Evolutionary conservation across 2,888 invertebrate species (phyloP).

Genomic region (Heliconius ismenius): DNA sequence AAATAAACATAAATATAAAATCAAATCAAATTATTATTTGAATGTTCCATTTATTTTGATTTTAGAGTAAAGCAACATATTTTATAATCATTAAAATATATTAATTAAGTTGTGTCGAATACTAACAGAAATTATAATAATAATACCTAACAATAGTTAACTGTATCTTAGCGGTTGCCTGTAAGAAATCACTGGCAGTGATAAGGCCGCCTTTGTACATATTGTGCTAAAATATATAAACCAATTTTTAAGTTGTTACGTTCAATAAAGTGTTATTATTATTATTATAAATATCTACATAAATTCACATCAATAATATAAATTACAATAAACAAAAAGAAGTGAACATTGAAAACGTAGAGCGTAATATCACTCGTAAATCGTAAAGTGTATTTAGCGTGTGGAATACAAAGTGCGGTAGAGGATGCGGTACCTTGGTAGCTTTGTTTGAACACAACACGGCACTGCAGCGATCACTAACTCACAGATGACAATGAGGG

Average conservation of each 20-base stretch:
- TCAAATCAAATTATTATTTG: background rate
- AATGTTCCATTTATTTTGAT: background rate
- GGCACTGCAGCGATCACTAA: conserved; percentile 74
- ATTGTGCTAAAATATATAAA: too few species aligned
- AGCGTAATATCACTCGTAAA: conserved; percentile 31
- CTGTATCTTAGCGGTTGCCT: too few species aligned
- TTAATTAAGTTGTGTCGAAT: background rate
- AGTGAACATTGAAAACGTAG: conserved; percentile 16
- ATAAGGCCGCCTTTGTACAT: too few species aligned
- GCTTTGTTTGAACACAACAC: conserved; percentile 71
- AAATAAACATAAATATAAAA: background rate
- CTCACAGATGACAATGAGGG: conserved; percentile 69
- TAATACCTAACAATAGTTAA: background rate
- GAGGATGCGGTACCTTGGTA: conserved; percentile 59
- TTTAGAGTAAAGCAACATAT: background rate
- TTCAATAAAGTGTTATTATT: background rate
- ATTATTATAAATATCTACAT: background rate
- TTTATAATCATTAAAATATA: background rate
- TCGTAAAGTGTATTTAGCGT: conserved; percentile 16
- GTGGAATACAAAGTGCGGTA: conserved; percentile 34
- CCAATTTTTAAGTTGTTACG: too few species aligned
- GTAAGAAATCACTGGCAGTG: too few species aligned
- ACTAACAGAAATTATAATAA: conserved; percentile 3
- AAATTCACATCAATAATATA: too few species aligned
- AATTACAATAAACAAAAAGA: conserved; percentile 1